phyloP scores from a whole-genome alignment of 1,140 invertebrate genomes.

The Chymomyza costata region DNA sequence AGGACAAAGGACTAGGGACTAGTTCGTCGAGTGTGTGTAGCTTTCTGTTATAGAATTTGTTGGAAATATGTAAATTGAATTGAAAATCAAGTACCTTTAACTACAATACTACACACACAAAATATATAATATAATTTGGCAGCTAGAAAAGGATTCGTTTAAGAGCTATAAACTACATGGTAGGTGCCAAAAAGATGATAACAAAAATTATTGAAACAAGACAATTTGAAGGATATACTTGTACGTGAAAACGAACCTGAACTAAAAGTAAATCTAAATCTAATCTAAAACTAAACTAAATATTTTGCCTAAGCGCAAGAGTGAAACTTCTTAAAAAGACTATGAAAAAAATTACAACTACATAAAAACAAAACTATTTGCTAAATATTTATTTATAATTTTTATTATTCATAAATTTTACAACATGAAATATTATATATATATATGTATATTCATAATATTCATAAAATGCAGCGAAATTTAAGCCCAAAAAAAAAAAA shows the following conservation, averaged over 20 bases:
- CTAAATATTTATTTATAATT: slow-evolving; percentile 71
- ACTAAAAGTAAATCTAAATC: slow-evolving; percentile 29
- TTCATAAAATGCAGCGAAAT: slow-evolving; percentile 21
- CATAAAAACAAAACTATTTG: slow-evolving; percentile 58
- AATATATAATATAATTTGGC: slow-evolving; percentile 3
- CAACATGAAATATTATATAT: slow-evolving; percentile 23
- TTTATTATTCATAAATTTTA: slow-evolving; percentile 59
- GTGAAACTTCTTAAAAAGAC: slow-evolving; percentile 67
- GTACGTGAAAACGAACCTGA: slow-evolving; percentile 22
- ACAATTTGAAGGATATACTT: not conserved
- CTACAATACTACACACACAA: slow-evolving; percentile 12
- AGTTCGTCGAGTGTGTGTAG: not conserved
- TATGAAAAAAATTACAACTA: slow-evolving; percentile 39
- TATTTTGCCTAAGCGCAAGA: slow-evolving; percentile 34
- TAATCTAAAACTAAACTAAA: slow-evolving; percentile 28
- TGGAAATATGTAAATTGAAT: not conserved
- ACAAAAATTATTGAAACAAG: not conserved
- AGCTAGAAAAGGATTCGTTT: not conserved
- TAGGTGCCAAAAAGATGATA: slow-evolving; percentile 58
- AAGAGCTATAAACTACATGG: slow-evolving; percentile 21
- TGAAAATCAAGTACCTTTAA: slow-evolving; percentile 5
- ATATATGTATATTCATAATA: slow-evolving; percentile 43
- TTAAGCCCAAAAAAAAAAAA: slow-evolving; percentile 2
- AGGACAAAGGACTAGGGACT: not conserved
- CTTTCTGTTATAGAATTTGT: not conserved